Conservation (phyloP, 2,888 invertebrate genomes). For the Poecilobothrus nobilitatus region DNA sequence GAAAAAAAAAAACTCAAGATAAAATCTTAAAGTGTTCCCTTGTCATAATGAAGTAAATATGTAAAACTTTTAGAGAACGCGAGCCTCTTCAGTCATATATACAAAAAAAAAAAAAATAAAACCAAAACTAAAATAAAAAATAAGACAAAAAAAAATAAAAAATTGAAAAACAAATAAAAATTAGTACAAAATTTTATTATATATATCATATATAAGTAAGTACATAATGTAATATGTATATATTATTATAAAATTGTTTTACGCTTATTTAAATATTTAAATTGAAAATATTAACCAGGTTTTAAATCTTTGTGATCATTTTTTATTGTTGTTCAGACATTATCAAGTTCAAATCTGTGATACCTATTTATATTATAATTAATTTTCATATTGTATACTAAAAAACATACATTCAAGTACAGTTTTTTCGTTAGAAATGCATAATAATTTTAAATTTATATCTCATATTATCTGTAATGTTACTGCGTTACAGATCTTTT, state of each 20-base stretch:
- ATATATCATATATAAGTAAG: neutral
- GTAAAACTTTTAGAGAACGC: neutral
- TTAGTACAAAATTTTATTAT: neutral
- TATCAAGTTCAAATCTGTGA: too few species aligned
- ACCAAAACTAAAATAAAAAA: neutral
- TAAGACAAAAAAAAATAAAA: neutral
- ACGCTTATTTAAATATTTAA: neutral
- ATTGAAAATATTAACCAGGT: neutral
- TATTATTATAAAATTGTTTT: too few species aligned
- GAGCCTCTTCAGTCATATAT: neutral
- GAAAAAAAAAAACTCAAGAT: too few species aligned
- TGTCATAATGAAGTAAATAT: neutral
- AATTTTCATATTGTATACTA: too few species aligned
- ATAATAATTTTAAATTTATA: too few species aligned
- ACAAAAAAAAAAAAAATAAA: neutral
- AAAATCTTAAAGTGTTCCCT: neutral
- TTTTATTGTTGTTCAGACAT: neutral
- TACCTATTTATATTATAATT: too few species aligned
- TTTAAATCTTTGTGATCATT: neutral
- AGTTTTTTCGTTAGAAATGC: too few species aligned
- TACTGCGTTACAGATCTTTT: too few species aligned
- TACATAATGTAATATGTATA: neutral
- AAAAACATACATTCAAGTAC: too few species aligned
- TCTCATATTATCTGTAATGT: too few species aligned
- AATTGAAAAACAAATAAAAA: neutral